A percentile compares a stretch with the other conserved stretches of the same genome.
Evolutionary conservation across 2,888 invertebrate species (phyloP).

Genomic region (Trilocha varians): DNA sequence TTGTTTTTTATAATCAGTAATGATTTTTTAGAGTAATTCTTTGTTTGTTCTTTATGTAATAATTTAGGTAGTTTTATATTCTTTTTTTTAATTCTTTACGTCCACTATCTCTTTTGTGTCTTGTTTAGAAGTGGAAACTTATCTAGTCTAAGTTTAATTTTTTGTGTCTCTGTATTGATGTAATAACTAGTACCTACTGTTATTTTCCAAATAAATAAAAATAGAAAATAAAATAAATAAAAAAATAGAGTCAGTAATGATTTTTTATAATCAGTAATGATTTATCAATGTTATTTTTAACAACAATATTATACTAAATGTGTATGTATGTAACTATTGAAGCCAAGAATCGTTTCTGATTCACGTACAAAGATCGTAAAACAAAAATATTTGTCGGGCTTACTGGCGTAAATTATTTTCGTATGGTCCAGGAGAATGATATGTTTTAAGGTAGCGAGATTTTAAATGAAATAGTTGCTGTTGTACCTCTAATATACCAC

Average conservation of each 20-base stretch:
- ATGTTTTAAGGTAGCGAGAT: neutral
- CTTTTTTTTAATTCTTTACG: neutral
- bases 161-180: too few species aligned
- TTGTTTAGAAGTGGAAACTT: too few species aligned
- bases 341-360: slow-evolving; percentile 10
- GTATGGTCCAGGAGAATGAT: neutral
- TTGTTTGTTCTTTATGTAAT: neutral
- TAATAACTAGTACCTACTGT: too few species aligned
- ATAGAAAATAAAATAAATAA: too few species aligned
- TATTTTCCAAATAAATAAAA: too few species aligned
- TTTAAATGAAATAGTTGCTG: neutral
- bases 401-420: slow-evolving; percentile 5
- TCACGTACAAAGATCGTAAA: slow-evolving; percentile 11
- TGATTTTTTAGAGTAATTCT: neutral
- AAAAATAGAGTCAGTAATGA: too few species aligned
- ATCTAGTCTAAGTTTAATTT: too few species aligned
- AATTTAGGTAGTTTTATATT: neutral
- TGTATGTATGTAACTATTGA: neutral
- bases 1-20: neutral
- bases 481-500: too few species aligned
- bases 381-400: slow-evolving; percentile 10
- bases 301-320: neutral
- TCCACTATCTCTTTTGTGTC: neutral
- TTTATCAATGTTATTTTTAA: neutral
- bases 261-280: too few species aligned